phyloP scores from a whole-genome alignment of 2,888 invertebrate genomes.

The Drosophila pseudotalamancana region DNA sequence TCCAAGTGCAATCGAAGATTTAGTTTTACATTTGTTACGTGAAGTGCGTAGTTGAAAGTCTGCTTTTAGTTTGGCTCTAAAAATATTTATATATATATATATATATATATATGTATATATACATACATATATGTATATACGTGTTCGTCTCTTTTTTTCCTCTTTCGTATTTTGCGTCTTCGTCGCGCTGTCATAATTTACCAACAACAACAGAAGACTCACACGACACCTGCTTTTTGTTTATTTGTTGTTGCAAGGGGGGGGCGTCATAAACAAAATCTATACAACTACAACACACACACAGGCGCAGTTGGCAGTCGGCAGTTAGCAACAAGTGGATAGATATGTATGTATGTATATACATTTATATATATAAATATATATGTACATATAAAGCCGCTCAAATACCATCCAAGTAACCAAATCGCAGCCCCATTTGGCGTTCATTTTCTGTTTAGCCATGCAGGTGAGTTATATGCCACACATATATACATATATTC shows the following conservation, averaged over 20 bases:
- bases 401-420: conserved; percentile 11
- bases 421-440: conserved; percentile 17
- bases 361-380: no score
- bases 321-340: conserved; percentile 73
- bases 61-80: no score
- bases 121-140: background rate
- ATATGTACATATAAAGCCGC: conserved; percentile 3
- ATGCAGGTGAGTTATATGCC: conserved; percentile 24
- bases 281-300: conserved; percentile 22
- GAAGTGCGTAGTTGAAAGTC: conserved; percentile 34
- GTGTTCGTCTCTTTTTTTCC: conserved; percentile 12
- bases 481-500: background rate
- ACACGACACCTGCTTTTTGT: conserved; percentile 64
- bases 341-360: no score
- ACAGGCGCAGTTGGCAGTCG: conserved; percentile 67
- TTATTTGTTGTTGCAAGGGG: conserved; percentile 60
- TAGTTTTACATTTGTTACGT: conserved; percentile 28
- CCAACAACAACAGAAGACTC: conserved; percentile 16
- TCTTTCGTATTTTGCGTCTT: conserved; percentile 36
- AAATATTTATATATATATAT: background rate
- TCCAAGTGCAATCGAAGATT: conserved; percentile 29
- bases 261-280: conserved; percentile 56
- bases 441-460: background rate
- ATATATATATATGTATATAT: conserved; percentile 1
- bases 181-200: conserved; percentile 22